Conservation (phyloP, 2,113 vertebrate species). For the Zapus hudsonius region DNA sequence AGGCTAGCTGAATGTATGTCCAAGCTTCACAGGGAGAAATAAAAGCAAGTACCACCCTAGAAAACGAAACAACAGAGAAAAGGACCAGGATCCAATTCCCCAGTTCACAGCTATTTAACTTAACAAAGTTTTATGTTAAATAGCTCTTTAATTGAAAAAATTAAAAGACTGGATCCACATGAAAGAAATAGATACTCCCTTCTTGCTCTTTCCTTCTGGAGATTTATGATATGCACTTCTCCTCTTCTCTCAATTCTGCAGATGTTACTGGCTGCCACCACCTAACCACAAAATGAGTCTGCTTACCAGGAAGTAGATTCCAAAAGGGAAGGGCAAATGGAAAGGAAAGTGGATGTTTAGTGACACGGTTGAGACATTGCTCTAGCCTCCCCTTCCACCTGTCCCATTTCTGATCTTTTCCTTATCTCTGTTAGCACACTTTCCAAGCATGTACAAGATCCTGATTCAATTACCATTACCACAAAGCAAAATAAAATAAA, state of each 20-base stretch:
- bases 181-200: not conserved
- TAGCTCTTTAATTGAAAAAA: not conserved
- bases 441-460: no score
- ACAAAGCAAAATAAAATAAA: no score
- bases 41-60: not conserved
- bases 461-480: no score
- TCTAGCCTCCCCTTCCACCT: not conserved
- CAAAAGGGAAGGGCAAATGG: not conserved
- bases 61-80: not conserved
- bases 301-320: not conserved
- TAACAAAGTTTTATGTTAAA: not conserved
- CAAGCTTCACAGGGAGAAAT: not conserved
- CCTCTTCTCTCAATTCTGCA: not conserved
- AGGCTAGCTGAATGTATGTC: not conserved
- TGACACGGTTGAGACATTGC: not conserved
- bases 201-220: not conserved
- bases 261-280: not conserved
- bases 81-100: no score
- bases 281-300: not conserved
- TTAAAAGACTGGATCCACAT: not conserved
- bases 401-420: not conserved
- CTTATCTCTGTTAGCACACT: not conserved
- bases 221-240: rapidly evolving
- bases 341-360: rapidly evolving
- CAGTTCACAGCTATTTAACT: no score